Evolutionary conservation across 2,113 vertebrate genomes (phyloP).

Genomic region (Puffinus mauretanicus): DNA sequence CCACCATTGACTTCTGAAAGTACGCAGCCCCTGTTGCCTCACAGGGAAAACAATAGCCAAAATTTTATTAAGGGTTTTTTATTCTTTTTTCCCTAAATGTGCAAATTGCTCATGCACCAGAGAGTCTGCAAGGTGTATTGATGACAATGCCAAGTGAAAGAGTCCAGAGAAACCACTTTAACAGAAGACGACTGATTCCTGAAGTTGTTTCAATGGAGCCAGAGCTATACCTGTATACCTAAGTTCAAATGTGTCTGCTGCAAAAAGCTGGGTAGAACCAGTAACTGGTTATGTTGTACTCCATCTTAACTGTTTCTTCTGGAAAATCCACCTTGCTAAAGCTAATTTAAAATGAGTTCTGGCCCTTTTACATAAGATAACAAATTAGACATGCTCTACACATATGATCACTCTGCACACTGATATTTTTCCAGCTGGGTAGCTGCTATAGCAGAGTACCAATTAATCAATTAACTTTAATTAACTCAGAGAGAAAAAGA

Average conservation of each 20-base stretch:
- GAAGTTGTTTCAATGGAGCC: background rate
- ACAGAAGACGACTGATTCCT: background rate
- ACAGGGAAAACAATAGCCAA: background rate
- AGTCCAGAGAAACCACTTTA: background rate
- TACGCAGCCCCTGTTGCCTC: fast-evolving
- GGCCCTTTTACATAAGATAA: background rate
- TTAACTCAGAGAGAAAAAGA: slow-evolving; percentile 1
- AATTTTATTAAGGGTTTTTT: background rate
- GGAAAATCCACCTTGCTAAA: background rate
- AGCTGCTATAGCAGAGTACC: background rate
- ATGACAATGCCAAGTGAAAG: background rate
- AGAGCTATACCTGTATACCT: fast-evolving
- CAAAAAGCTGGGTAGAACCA: background rate
- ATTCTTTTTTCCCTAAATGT: background rate
- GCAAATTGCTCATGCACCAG: background rate
- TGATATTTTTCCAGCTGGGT: background rate
- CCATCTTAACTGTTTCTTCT: background rate
- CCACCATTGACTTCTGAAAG: background rate
- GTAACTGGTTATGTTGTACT: background rate
- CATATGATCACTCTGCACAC: background rate
- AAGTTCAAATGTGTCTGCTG: background rate
- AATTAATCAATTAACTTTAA: slow-evolving; percentile 27
- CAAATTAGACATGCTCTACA: background rate
- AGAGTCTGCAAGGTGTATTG: background rate
- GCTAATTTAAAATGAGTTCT: background rate